Evolutionary conservation across 2,797 vertebrate genomes (phyloP).

Genomic region (Pelobates cultripes): DNA sequence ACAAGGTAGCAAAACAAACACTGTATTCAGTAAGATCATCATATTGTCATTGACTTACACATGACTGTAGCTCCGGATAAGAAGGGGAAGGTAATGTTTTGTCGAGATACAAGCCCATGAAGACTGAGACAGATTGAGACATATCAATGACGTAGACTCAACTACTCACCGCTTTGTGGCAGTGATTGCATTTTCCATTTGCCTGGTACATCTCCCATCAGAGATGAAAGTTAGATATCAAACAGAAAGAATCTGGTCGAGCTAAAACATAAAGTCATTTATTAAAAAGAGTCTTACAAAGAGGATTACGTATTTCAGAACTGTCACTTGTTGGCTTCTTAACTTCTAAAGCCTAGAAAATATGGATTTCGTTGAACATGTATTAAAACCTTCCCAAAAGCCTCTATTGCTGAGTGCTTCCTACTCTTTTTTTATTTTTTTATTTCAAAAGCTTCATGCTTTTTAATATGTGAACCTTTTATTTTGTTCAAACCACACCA

Average conservation of each 20-base stretch:
- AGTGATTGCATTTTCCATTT: conserved; percentile 33
- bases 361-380: conserved; percentile 46
- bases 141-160: conserved; percentile 3
- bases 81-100: too few relatives aligned
- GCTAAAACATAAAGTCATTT: conserved; percentile 62
- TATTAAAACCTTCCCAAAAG: conserved; percentile 55
- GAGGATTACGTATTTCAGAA: conserved; percentile 42
- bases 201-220: conserved; percentile 18
- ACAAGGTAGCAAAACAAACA: too few relatives aligned
- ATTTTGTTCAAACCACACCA: conserved; percentile 73
- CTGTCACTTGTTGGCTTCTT: conserved; percentile 50
- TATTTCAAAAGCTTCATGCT: conserved; percentile 70
- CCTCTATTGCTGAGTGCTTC: conserved; percentile 60
- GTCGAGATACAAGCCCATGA: neutral
- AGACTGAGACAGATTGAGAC: neutral
- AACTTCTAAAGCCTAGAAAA: conserved; percentile 44
- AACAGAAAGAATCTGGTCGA: conserved; percentile 51
- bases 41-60: too few relatives aligned
- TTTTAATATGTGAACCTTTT: conserved; percentile 74
- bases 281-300: conserved; percentile 53
- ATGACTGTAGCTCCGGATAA: too few relatives aligned
- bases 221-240: conserved; percentile 41
- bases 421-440: conserved; percentile 67
- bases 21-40: too few relatives aligned
- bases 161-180: neutral